Conservation (phyloP, 2,888 invertebrate genomes). For the Anaspis maculata region DNA sequence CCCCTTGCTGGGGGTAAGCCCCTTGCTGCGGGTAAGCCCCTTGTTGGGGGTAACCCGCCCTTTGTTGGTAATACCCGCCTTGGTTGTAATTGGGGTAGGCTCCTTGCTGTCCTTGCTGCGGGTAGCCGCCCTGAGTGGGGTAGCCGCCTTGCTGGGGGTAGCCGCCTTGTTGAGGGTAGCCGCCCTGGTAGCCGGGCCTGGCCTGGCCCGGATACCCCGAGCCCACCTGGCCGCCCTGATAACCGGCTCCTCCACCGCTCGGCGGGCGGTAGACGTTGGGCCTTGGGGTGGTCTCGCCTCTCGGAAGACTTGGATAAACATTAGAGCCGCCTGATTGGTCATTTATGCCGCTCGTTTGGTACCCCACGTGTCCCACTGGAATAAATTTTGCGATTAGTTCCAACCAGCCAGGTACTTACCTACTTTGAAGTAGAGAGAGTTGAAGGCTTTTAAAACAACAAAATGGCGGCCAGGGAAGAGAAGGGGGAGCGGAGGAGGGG, state of each 20-base stretch:
- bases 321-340: constrained; percentile 17
- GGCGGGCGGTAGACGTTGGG: constrained; percentile 21
- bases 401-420: too few relatives aligned
- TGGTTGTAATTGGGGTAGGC: constrained; percentile 14
- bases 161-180: constrained; percentile 18
- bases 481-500: too few relatives aligned
- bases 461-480: too few relatives aligned
- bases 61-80: constrained; percentile 21
- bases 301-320: constrained; percentile 29
- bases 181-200: constrained; percentile 16
- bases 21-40: constrained; percentile 21
- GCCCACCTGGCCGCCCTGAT: constrained; percentile 34
- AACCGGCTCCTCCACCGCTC: constrained; percentile 25
- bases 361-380: constrained; percentile 25
- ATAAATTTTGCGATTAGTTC: too few relatives aligned
- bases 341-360: constrained; percentile 20
- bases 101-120: constrained; percentile 21
- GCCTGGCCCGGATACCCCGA: constrained; percentile 33
- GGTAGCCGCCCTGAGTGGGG: constrained; percentile 17
- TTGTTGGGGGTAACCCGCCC: constrained; percentile 22
- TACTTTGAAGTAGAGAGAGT: too few relatives aligned
- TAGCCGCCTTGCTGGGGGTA: constrained; percentile 19
- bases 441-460: too few relatives aligned
- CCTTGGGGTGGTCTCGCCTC: constrained; percentile 34
- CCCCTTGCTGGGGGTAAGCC: constrained; percentile 13